Base-by-base conservation (phyloP, 1,140 invertebrate genomes). In the Stegodyphus dumicola region DNA sequence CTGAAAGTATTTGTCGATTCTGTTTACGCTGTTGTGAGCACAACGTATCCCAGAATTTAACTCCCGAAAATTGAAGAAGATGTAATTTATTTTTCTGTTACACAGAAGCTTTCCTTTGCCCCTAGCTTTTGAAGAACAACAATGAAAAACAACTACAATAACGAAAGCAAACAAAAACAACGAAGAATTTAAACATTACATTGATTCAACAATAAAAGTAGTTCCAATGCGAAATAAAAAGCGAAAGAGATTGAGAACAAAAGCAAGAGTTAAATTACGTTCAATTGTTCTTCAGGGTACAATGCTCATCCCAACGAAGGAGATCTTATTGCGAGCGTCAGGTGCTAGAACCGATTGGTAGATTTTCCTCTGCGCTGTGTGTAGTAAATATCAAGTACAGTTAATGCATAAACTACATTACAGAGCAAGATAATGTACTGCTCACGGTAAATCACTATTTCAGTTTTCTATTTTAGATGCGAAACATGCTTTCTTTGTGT, bases 11-110 rank as follows among this genome's bases (percentile, higher is more conserved):
- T 78, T 78, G 66, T 48, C 60, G 77, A 78, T 78, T 78, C 66
- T 54, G 77, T 78, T 78, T 78, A 69, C 60, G 65, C 60, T 69
- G 77, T 33, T 78, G 77, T 78, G 77, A n/a, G 66, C 75, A 64
- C 75, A 33, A 33, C 33, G 33, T 33, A 77, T 77, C 33, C 15
- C 60, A 78, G 51, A 78, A 65, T 78, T 69, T 78, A 78, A 69
- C 77, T 78, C 66, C 53, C 18, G 33, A 78, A 78, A 78, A 78
- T 78, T 78, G 77, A 78, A 78, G 77, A 78, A 49, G 77, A 78
- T 65, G 54, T 65, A 78, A 78, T 78, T 78, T 78, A 65, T 70
- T 78, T 33, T 78, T 65, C 65, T 78, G 66, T 78, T 78, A 78
- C 51, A 54, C 54, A 13, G 51, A 7, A 51, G 15, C 7, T 53